Percentiles rank a stretch among this genome's conserved stretches.
Conservation (phyloP, 2,888 invertebrate genomes). For the Silvanus unidentatus region DNA sequence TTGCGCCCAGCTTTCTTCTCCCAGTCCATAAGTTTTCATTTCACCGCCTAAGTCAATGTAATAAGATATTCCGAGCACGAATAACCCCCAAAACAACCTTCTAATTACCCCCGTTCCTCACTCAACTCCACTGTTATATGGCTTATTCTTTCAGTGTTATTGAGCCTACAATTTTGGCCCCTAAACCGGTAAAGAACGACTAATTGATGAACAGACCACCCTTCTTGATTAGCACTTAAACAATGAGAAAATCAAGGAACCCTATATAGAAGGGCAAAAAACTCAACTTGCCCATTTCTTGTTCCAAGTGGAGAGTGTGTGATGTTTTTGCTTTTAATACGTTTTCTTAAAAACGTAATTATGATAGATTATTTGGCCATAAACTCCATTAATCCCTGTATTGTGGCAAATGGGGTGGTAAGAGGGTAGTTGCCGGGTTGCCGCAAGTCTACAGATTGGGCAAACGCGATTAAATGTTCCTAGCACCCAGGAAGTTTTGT, state of each 20-base stretch:
- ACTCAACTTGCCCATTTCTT: no score
- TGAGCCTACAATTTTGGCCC: conserved; percentile 15
- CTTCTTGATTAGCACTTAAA: conserved; percentile 32
- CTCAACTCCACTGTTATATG: conserved; percentile 8
- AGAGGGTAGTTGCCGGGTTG: conserved; percentile 16
- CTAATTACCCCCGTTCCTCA: conserved; percentile 17
- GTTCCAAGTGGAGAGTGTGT: neutral
- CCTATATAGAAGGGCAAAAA: no score
- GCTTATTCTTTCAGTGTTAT: conserved; percentile 32
- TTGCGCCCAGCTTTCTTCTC: conserved; percentile 15
- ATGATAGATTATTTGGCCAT: no score
- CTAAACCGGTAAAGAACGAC: conserved; percentile 22
- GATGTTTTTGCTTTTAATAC: no score
- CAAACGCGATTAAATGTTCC: conserved; percentile 28
- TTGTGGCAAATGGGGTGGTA: conserved; percentile 14
- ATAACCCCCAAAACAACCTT: conserved; percentile 3
- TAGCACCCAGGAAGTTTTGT: conserved; percentile 28
- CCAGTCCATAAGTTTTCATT: conserved; percentile 8
- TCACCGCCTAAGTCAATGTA: conserved; percentile 6
- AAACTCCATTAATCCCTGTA: no score
- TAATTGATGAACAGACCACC: conserved; percentile 34
- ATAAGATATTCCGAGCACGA: conserved; percentile 20
- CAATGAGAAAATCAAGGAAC: conserved; percentile 26
- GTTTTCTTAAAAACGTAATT: no score
- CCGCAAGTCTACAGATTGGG: conserved; percentile 27